Percentiles rank a stretch among this genome's conserved stretches.
Evolutionary conservation across 1,140 invertebrate genomes (phyloP).

Genomic region (Ylistrum balloti): DNA sequence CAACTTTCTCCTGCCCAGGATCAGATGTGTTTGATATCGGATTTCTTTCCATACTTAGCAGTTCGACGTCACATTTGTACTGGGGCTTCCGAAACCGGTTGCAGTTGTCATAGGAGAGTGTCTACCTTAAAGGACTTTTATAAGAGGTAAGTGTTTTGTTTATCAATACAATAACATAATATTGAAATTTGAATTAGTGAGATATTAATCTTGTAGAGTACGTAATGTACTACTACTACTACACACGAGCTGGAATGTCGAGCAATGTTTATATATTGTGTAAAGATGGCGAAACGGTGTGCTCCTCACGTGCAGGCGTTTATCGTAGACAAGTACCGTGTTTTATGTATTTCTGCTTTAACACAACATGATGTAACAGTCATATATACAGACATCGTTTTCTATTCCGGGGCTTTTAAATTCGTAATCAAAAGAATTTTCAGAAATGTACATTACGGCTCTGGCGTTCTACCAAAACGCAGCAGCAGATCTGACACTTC

Average conservation of each 20-base stretch:
- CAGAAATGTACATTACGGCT: background rate
- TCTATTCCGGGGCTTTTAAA: background rate
- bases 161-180: background rate
- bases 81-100: background rate
- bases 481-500: background rate
- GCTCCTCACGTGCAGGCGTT: background rate
- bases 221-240: background rate
- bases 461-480: conserved; percentile 5
- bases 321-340: background rate
- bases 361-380: background rate
- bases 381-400: background rate
- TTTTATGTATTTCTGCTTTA: background rate
- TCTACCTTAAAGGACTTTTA: background rate
- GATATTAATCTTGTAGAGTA: too few species aligned
- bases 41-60: conserved; percentile 19
- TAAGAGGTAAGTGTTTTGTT: background rate
- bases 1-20: background rate
- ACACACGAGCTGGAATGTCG: background rate
- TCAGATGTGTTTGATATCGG: conserved; percentile 33
- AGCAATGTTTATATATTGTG: background rate
- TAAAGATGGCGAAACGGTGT: background rate
- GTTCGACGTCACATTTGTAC: background rate
- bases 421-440: background rate
- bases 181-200: background rate
- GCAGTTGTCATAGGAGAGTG: background rate